These are phyloP conservation scores for Polypterus senegalus DNA, from an alignment of 2,113 vertebrate species.

Conservation along the genomic window DNA sequence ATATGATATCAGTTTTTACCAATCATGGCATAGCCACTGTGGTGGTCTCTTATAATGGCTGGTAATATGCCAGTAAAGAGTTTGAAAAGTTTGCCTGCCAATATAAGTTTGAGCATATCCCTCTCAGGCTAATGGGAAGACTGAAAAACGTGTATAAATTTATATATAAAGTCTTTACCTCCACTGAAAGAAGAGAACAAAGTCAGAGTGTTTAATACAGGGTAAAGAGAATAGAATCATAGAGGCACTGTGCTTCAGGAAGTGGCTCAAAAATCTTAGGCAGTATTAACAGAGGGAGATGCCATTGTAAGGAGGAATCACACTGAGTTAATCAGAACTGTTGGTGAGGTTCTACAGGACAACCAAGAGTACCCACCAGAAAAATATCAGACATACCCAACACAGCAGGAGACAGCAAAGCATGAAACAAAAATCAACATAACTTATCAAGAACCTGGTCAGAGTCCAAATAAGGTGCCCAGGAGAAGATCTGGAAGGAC, in stretches of 20 bases:
- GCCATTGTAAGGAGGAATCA: not conserved
- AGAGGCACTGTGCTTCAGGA: not conserved
- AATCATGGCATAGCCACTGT: not conserved
- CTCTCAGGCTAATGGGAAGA: not conserved
- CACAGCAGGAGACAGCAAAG: too few relatives aligned
- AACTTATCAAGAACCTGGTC: too few relatives aligned
- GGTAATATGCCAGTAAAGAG: too few relatives aligned
- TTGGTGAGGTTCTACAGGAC: too few relatives aligned
- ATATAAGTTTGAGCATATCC: not conserved
- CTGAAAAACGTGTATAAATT: not conserved
- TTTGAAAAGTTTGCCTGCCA: too few relatives aligned
- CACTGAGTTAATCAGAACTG: too few relatives aligned
- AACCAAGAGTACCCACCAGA: too few relatives aligned
- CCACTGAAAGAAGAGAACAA: not conserved
- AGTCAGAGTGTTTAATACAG: conserved; percentile 1
- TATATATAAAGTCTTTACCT: not conserved
- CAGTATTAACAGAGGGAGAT: not conserved
- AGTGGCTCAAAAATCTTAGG: not conserved
- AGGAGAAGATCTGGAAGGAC: too few relatives aligned
- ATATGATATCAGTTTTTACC: not conserved
- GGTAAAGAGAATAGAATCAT: not conserved
- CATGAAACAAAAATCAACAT: too few relatives aligned
- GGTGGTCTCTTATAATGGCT: too few relatives aligned
- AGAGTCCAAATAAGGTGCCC: too few relatives aligned
- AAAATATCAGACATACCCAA: too few relatives aligned